Percentiles rank a stretch among this genome's conserved stretches.
Conservation (phyloP, 2,888 invertebrate genomes). For the Plusia festucae region DNA sequence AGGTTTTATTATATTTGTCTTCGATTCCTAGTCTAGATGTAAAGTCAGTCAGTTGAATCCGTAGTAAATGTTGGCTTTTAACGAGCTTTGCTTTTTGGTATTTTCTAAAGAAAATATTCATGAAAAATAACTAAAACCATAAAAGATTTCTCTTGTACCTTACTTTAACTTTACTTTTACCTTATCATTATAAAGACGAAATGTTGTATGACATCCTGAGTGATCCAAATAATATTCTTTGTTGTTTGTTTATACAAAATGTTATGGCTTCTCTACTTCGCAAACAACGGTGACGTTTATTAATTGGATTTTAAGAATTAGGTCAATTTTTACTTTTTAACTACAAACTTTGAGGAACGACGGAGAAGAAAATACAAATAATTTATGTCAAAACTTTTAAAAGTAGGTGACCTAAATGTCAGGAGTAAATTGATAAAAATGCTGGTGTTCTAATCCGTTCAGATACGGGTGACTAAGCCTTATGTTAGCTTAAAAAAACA, state of each 20-base stretch:
- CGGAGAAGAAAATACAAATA: constrained; percentile 46
- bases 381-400: constrained; percentile 42
- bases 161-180: neutral
- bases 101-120: neutral
- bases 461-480: constrained; percentile 16
- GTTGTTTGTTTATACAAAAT: constrained; percentile 42
- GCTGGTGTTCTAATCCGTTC: constrained; percentile 23
- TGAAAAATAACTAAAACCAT: neutral
- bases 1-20: neutral
- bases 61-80: constrained; percentile 2
- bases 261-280: constrained; percentile 23
- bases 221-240: constrained; percentile 15
- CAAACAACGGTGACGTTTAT: constrained; percentile 43
- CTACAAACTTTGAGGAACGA: constrained; percentile 28
- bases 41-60: no score
- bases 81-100: constrained; percentile 7
- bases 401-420: constrained; percentile 54
- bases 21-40: constrained; percentile 2
- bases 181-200: constrained; percentile 1
- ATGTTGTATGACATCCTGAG: constrained; percentile 14
- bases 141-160: neutral
- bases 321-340: constrained; percentile 42
- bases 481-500: constrained; percentile 32
- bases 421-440: constrained; percentile 35
- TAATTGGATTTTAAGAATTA: constrained; percentile 38